phyloP scores from a whole-genome alignment of 1,140 invertebrate species.

The Mya arenaria region DNA sequence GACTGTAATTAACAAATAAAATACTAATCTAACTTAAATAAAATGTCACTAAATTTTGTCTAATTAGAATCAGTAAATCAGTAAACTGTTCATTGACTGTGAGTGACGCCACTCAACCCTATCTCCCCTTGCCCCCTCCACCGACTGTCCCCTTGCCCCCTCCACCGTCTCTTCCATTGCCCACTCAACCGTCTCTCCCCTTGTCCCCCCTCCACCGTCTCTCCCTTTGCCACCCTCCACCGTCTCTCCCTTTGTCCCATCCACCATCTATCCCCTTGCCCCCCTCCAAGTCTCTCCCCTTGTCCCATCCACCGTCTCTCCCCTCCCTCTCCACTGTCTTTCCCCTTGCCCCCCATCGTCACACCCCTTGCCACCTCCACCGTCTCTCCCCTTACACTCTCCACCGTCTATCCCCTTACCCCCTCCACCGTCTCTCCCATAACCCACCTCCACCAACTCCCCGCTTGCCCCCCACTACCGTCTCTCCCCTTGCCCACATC shows the following conservation, averaged over 20 bases:
- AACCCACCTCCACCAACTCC: background rate
- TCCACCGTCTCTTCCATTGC: background rate
- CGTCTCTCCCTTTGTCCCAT: background rate
- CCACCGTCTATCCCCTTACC: background rate
- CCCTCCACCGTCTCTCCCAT: background rate
- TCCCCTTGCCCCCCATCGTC: background rate
- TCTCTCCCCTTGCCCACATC: background rate
- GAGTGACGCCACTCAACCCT: background rate
- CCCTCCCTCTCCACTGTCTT: background rate
- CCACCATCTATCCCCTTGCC: background rate
- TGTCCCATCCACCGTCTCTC: background rate
- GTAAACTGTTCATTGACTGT: background rate
- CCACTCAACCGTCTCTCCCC: background rate
- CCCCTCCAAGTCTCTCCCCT: background rate
- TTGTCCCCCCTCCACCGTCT: background rate
- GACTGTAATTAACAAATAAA: no score
- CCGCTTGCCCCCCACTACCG: background rate
- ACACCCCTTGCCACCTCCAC: background rate
- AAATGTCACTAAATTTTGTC: no score
- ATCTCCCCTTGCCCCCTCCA: background rate
- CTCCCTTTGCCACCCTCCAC: background rate
- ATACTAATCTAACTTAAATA: no score
- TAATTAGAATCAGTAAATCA: no score
- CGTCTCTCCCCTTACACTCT: background rate
- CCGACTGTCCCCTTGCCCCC: no score